Evolutionary conservation across 2,113 vertebrate species (phyloP).

Genomic region (Brachyhypopomus gauderio): DNA sequence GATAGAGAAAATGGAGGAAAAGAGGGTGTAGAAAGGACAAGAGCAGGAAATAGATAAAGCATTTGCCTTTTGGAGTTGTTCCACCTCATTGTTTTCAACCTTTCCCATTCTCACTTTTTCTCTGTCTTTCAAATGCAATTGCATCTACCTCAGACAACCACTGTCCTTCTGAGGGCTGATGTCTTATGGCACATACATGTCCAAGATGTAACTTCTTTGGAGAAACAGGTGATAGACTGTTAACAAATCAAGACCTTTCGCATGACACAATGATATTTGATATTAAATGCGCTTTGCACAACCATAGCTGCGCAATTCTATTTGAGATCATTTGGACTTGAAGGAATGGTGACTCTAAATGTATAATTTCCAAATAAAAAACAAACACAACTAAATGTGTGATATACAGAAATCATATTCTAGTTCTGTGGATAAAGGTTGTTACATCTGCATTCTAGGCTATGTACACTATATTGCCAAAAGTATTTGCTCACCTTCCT

Average conservation of each 20-base stretch:
- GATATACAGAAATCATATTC: no score
- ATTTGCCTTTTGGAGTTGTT: slow-evolving; percentile 73
- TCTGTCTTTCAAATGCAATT: slow-evolving; percentile 33
- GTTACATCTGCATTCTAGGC: no score
- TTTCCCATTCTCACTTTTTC: slow-evolving; percentile 53
- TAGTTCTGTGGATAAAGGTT: no score
- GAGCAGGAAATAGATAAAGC: slow-evolving; percentile 69
- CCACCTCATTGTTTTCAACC: slow-evolving; percentile 72
- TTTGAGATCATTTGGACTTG: no score
- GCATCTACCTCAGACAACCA: slow-evolving; percentile 29
- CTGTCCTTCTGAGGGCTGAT: slow-evolving; percentile 44
- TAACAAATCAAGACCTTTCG: neutral
- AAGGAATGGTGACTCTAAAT: no score
- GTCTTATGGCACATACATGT: neutral
- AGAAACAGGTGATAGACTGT: neutral
- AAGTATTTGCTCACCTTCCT: no score
- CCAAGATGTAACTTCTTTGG: neutral
- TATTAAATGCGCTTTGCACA: no score
- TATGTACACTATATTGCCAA: no score
- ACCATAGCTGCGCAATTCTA: no score
- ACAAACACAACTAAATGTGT: no score
- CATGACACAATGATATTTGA: no score
- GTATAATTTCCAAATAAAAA: no score
- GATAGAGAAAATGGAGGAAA: slow-evolving; percentile 73
- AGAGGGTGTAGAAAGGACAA: slow-evolving; percentile 54